Percentiles rank a stretch among this genome's conserved stretches.
Conservation (phyloP, 92 coral and sea anemone genomes). For the Scolanthus callimorphus region DNA sequence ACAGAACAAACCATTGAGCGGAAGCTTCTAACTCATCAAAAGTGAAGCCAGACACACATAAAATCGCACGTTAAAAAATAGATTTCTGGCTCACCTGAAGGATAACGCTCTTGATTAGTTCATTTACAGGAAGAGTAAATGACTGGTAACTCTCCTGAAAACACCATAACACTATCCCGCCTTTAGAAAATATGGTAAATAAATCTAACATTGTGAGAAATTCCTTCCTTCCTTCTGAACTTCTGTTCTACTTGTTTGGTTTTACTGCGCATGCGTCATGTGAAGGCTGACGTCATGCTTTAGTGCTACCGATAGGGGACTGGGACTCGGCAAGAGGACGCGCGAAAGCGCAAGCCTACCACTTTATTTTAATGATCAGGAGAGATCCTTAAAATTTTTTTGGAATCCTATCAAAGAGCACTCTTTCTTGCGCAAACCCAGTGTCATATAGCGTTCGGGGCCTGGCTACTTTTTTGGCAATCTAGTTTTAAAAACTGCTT, state of each 20-base stretch:
- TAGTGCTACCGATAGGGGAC: background rate
- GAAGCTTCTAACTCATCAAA: constrained; percentile 1
- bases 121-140: constrained; percentile 93
- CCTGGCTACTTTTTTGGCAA: too few relatives aligned
- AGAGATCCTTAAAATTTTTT: too few relatives aligned
- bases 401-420: too few relatives aligned
- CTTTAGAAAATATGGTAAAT: constrained; percentile 97
- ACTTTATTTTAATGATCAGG: too few relatives aligned
- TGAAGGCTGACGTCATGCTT: background rate
- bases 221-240: background rate
- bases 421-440: too few relatives aligned
- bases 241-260: background rate
- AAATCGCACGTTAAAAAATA: background rate
- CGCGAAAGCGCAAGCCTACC: too few relatives aligned
- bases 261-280: background rate
- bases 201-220: constrained; percentile 79
- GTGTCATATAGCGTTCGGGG: too few relatives aligned
- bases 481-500: too few relatives aligned
- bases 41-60: constrained; percentile 9
- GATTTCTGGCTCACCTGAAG: constrained; percentile 68
- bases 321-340: too few relatives aligned
- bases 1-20: background rate
- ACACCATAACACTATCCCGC: constrained; percentile 99
- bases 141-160: constrained; percentile 98
- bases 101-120: constrained; percentile 90